Evolutionary conservation across 2,888 invertebrate species (phyloP).

Genomic region (Caenorhabditis japonica): DNA sequence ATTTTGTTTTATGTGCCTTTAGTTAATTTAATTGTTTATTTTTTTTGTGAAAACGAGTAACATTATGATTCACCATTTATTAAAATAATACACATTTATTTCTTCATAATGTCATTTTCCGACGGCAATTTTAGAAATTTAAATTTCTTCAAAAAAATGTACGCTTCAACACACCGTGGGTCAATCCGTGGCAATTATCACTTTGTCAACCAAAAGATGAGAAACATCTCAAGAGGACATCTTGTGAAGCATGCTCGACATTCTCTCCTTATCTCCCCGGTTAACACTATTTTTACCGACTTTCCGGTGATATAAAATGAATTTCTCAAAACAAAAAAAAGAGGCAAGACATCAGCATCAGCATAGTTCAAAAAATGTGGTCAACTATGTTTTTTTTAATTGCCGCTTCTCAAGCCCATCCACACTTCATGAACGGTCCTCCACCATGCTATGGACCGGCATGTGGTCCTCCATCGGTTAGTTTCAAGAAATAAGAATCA

Average conservation of each 20-base stretch:
- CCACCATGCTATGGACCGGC: conserved; percentile 22
- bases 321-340: background rate
- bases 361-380: conserved; percentile 9
- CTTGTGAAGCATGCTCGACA: conserved; percentile 25
- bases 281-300: conserved; percentile 12
- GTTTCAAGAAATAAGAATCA: background rate
- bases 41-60: too few species aligned
- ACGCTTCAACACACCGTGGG: too few species aligned
- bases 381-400: conserved; percentile 17
- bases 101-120: too few species aligned
- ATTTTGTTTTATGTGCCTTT: too few species aligned
- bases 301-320: conserved; percentile 27
- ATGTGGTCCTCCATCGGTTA: conserved; percentile 27
- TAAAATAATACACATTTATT: too few species aligned
- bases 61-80: too few species aligned
- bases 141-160: too few species aligned
- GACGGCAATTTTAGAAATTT: too few species aligned
- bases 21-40: too few species aligned
- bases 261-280: conserved; percentile 35
- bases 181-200: conserved; percentile 41
- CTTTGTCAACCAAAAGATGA: conserved; percentile 35
- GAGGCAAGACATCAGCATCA: conserved; percentile 9
- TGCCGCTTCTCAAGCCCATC: conserved; percentile 19
- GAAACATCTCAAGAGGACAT: conserved; percentile 42
- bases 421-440: conserved; percentile 25